A percentile compares a stretch with the other conserved stretches of the same genome.
These are phyloP conservation scores for Umimayanthus kanabou DNA, from an alignment of 92 coral and sea anemone genomes.

Conservation along the genomic window DNA sequence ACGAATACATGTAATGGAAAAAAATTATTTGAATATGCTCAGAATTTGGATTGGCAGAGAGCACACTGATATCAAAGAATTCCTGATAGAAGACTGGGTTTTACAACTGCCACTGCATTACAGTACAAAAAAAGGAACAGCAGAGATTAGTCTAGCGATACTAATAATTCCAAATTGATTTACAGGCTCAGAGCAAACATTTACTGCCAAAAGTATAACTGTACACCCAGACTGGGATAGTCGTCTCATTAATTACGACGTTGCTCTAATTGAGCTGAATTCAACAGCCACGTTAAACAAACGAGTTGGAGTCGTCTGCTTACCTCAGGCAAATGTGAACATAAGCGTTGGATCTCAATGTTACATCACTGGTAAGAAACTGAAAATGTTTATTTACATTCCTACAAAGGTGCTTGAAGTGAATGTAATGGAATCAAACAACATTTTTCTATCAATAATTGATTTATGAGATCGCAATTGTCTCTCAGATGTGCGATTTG, in stretches of 20 bases:
- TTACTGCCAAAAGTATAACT: conserved; percentile 16
- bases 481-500: no score
- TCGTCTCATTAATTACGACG: conserved; percentile 15
- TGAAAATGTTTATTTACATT: neutral
- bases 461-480: no score
- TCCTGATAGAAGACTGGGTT: no score
- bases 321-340: conserved; percentile 20
- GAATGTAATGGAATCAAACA: no score
- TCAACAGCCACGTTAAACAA: conserved; percentile 26
- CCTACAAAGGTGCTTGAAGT: neutral
- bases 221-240: conserved; percentile 16
- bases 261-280: conserved; percentile 28
- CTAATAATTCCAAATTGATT: neutral
- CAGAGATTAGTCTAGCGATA: no score
- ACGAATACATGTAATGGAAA: no score
- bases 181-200: conserved; percentile 40
- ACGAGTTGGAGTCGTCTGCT: conserved; percentile 28
- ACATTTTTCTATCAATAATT: no score
- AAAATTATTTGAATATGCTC: no score
- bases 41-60: no score
- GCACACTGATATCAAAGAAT: no score
- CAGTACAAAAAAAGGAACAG: no score
- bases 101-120: no score
- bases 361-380: conserved; percentile 19
- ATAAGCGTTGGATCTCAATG: conserved; percentile 14